Evolutionary conservation across 2,113 vertebrate species (phyloP).

Genomic region (Hippocampus comes): DNA sequence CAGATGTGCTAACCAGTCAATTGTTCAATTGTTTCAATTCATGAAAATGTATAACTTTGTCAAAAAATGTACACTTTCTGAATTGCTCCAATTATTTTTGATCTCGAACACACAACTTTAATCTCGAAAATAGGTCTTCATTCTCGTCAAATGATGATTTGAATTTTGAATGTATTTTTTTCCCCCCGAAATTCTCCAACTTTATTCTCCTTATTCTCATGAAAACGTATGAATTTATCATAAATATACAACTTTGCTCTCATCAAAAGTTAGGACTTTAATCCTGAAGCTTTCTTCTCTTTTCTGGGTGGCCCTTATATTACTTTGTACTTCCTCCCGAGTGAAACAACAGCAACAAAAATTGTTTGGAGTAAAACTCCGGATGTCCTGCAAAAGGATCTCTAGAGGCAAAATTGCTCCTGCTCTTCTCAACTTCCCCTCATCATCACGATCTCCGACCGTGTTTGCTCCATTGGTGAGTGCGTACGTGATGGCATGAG

Average conservation of each 20-base stretch:
- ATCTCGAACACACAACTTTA: not conserved
- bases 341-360: not conserved
- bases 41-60: too few species aligned
- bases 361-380: slow-evolving; percentile 37
- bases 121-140: not conserved
- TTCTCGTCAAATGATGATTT: not conserved
- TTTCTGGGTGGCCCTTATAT: not conserved
- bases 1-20: too few species aligned
- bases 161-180: not conserved
- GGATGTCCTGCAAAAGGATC: slow-evolving; percentile 20
- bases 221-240: too few species aligned
- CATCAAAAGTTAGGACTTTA: too few species aligned
- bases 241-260: too few species aligned
- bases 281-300: not conserved
- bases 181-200: not conserved
- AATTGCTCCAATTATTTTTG: too few species aligned
- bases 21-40: too few species aligned
- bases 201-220: not conserved
- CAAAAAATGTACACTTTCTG: too few species aligned
- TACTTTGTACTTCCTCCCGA: slow-evolving; percentile 14
- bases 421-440: slow-evolving; percentile 30
- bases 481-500: slow-evolving; percentile 25
- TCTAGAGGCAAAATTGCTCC: slow-evolving; percentile 2
- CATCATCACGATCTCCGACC: slow-evolving; percentile 26
- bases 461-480: slow-evolving; percentile 29